Conservation (phyloP, 2,797 vertebrate species). For the Scolopax rusticola region DNA sequence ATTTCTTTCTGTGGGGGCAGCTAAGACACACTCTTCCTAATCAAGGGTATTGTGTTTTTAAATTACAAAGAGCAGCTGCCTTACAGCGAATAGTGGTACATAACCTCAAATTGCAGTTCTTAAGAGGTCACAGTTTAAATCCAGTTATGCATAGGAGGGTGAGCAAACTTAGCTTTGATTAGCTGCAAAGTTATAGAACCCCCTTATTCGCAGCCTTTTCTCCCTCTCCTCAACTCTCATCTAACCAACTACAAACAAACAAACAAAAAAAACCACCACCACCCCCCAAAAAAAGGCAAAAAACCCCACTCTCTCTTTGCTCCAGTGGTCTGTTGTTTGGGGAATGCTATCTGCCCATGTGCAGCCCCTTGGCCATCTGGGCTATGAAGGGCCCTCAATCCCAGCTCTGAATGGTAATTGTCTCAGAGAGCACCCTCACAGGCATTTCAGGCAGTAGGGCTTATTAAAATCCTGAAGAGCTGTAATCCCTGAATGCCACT, state of each 20-base stretch:
- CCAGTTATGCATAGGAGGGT: conserved; percentile 9
- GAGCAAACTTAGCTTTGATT: conserved; percentile 46
- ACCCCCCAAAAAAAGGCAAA: neutral
- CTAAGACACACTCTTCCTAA: conserved; percentile 20
- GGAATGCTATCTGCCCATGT: conserved; percentile 29
- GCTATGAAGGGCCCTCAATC: conserved; percentile 71
- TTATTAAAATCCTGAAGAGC: conserved; percentile 89
- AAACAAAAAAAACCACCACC: neutral
- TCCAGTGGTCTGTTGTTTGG: conserved; percentile 61
- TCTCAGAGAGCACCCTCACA: conserved; percentile 82
- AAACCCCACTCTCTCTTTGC: conserved; percentile 17
- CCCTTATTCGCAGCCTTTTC: conserved; percentile 13
- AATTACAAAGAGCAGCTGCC: conserved; percentile 14
- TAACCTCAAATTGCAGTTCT: conserved; percentile 17
- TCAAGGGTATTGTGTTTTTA: conserved; percentile 21
- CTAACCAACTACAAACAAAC: neutral
- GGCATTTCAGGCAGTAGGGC: conserved; percentile 79
- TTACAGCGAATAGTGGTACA: neutral
- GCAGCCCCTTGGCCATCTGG: conserved; percentile 77
- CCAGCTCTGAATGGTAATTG: conserved; percentile 81
- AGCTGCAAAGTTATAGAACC: conserved; percentile 42
- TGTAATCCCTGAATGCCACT: conserved; percentile 86
- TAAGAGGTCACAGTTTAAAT: conserved; percentile 56
- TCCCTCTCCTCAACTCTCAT: neutral
- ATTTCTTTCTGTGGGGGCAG: neutral